Base-by-base conservation (phyloP, 1,140 invertebrate species). In the Drosophila repletoides region DNA sequence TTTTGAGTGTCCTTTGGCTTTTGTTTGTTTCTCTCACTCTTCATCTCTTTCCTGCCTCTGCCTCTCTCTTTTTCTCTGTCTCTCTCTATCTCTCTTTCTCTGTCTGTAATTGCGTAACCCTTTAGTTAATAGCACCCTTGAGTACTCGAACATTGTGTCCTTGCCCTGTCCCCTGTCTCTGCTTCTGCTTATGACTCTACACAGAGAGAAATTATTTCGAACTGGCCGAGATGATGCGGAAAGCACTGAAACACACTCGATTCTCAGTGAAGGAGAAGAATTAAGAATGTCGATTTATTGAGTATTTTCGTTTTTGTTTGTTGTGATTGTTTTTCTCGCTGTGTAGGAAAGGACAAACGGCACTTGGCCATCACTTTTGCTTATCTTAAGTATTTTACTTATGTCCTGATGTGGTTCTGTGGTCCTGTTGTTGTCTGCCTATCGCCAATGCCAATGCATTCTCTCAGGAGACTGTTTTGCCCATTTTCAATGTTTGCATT, bases 41-140 rank as follows among this genome's bases (percentile, higher is more conserved):
- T 28, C 43, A 45, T 28, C 7, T 19, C 29, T 1, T 12, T 43
- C n/a, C 56, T 55, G 40, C 10, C 68, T 17, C 22, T 49, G 12
- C 7, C 19, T 15, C 26, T 14, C 40, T 5, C 14, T n/a, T 17
- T n/a, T 21, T n/a, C 15, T 29, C 9, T 43, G 10, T 31, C 43
- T 36, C 5, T 28, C 34, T 1, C 15, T 41, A 22, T 45, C 48
- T 15, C 48, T 7, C 38, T 43, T 12, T 45, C 15, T 51, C 49
- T 52, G 71, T 79, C 75, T 84, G 84, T 88, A 88, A 88, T 88
- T 88, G 84, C 84, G 75, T 83, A 88, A 88, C 84, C 84, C 84
- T 88, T 88, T 84, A 80, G 84, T 88, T 88, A 88, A 88, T 88
- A 72, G 84, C 74, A 79, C 84, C 84, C 84, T 72, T 84, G 84